Percentiles rank a stretch among this genome's conserved stretches.
Conservation (phyloP, 2,888 invertebrate species). For the Sarcophaga subvicina region DNA sequence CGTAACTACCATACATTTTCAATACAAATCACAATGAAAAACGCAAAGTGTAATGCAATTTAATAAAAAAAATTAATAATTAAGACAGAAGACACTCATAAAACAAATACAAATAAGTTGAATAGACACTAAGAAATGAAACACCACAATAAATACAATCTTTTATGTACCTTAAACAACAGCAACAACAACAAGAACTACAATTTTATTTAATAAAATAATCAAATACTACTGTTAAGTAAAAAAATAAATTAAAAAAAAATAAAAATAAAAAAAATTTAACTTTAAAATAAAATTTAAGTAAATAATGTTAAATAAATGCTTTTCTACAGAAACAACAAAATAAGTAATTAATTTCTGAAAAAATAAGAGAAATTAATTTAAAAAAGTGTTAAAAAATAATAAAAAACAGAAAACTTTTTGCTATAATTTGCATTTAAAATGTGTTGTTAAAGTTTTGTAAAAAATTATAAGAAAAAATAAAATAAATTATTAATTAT, state of each 20-base stretch:
- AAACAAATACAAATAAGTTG: neutral
- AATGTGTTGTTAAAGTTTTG: constrained; percentile 64
- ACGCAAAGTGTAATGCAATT: too few relatives aligned
- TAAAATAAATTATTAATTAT: constrained; percentile 15
- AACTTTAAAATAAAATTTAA: neutral
- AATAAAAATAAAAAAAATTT: neutral
- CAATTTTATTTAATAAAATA: constrained; percentile 25
- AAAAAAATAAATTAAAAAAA: neutral
- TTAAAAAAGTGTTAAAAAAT: constrained; percentile 1
- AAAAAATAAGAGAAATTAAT: neutral
- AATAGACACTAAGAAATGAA: constrained; percentile 33
- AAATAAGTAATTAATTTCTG: constrained; percentile 8
- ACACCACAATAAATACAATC: constrained; percentile 58
- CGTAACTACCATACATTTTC: too few relatives aligned
- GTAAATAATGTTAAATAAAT: constrained; percentile 34
- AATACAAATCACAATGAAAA: too few relatives aligned
- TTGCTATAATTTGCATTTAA: constrained; percentile 67
- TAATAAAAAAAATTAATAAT: neutral
- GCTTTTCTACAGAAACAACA: constrained; percentile 35
- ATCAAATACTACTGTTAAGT: neutral
- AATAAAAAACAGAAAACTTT: constrained; percentile 13
- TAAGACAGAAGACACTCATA: neutral
- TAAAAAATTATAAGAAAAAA: constrained; percentile 28
- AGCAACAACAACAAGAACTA: neutral
- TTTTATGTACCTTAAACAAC: constrained; percentile 59